These are phyloP conservation scores for Drosophila repletoides DNA, from an alignment of 1,140 invertebrate species.

Conservation along the genomic window DNA sequence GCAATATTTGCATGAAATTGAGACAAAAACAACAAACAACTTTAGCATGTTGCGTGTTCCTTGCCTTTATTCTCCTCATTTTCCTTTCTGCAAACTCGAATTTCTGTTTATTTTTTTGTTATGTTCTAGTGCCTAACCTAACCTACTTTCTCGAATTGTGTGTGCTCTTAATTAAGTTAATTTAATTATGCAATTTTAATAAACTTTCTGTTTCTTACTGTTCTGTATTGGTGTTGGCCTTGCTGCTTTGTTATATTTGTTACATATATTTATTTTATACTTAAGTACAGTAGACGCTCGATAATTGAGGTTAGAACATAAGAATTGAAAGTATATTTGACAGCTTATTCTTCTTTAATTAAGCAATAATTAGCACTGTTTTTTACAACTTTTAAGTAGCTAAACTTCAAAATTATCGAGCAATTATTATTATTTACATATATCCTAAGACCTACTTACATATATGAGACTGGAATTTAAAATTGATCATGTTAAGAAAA, in stretches of 20 bases:
- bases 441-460: too few relatives aligned
- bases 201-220: neutral
- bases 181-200: conserved; percentile 2
- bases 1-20: conserved; percentile 8
- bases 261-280: neutral
- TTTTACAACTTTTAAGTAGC: neutral
- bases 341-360: too few relatives aligned
- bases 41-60: conserved; percentile 13
- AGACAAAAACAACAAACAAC: neutral
- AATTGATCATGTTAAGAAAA: too few relatives aligned
- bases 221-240: conserved; percentile 26
- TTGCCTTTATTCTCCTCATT: neutral
- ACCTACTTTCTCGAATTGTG: neutral
- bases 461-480: too few relatives aligned
- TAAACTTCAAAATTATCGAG: too few relatives aligned
- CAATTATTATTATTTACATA: too few relatives aligned
- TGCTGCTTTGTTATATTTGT: conserved; percentile 2
- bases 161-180: conserved; percentile 13
- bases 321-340: too few relatives aligned
- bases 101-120: neutral
- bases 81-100: neutral
- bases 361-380: too few relatives aligned
- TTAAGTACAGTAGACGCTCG: too few relatives aligned
- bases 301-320: too few relatives aligned
- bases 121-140: neutral